Conservation (phyloP, 2,113 vertebrate species). For the Ancistrus triradiatus region DNA sequence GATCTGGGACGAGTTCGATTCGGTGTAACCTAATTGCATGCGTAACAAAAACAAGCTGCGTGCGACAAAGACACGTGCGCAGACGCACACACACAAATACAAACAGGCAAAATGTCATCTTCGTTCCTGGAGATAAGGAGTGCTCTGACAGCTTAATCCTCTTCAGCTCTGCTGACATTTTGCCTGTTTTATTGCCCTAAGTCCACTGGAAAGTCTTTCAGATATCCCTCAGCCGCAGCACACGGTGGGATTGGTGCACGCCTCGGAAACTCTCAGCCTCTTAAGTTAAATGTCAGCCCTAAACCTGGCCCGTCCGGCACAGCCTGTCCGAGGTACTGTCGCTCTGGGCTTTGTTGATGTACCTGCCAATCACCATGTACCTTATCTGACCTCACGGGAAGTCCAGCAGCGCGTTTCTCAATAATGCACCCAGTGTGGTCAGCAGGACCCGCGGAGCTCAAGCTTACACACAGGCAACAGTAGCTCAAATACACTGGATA, state of each 20-base stretch:
- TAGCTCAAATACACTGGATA: too few species aligned
- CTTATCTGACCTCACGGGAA: background rate
- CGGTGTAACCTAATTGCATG: constrained; percentile 17
- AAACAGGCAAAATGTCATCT: constrained; percentile 25
- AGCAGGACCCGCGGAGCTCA: too few species aligned
- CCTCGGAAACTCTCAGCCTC: too few species aligned
- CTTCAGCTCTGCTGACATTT: constrained; percentile 5
- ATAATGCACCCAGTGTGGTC: too few species aligned
- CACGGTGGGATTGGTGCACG: too few species aligned
- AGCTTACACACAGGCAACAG: too few species aligned
- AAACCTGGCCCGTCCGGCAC: background rate
- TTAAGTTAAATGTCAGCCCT: constrained; percentile 14
- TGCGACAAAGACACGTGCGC: constrained; percentile 5
- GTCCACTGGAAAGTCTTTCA: constrained; percentile 4
- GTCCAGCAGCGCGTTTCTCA: too few species aligned
- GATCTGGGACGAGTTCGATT: background rate
- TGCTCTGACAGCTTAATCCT: constrained; percentile 3
- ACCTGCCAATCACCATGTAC: constrained; percentile 27
- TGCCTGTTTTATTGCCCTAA: background rate
- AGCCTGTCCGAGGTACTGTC: constrained; percentile 6
- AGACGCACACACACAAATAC: background rate
- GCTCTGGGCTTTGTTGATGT: constrained; percentile 3
- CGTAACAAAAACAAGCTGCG: constrained; percentile 30
- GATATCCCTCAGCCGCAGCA: too few species aligned
- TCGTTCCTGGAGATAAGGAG: constrained; percentile 17